Percentiles rank a stretch among this genome's conserved stretches.
phyloP scores from a whole-genome alignment of 2,113 vertebrate species.

The Barbus barbus region DNA sequence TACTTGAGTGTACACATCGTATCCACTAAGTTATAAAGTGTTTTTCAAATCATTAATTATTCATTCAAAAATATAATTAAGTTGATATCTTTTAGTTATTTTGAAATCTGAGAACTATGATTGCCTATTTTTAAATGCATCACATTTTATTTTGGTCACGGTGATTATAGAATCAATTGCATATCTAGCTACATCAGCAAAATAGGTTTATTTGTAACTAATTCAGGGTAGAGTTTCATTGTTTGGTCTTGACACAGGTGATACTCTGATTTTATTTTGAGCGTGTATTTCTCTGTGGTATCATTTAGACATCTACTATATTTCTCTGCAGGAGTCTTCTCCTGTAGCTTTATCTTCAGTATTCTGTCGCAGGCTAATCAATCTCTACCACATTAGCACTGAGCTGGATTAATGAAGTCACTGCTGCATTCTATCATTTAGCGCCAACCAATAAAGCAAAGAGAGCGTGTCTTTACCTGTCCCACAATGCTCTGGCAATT shows the following conservation, averaged over 20 bases:
- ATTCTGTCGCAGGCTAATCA: constrained; percentile 12
- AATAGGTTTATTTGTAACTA: not conserved
- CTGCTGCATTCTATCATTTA: constrained; percentile 53
- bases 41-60: not conserved
- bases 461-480: constrained; percentile 62
- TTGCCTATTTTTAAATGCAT: not conserved
- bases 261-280: too few relatives aligned
- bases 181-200: not conserved
- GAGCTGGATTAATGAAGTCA: constrained; percentile 54
- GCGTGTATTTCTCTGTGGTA: not conserved
- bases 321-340: constrained; percentile 16
- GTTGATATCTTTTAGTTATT: not conserved
- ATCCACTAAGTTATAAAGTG: too few relatives aligned
- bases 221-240: not conserved
- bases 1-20: too few relatives aligned
- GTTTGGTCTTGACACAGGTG: too few relatives aligned
- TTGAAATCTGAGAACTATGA: not conserved
- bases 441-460: constrained; percentile 56
- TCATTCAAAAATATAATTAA: not conserved
- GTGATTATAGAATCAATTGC: not conserved
- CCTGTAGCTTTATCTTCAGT: too few relatives aligned
- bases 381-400: constrained; percentile 52
- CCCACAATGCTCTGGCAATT: constrained; percentile 50
- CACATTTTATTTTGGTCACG: not conserved
- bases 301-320: not conserved